Evolutionary conservation across 2,797 vertebrate species (phyloP), one percentile per base, ranked within the genome.

Genomic region (Crocidura indochinensis): DNA sequence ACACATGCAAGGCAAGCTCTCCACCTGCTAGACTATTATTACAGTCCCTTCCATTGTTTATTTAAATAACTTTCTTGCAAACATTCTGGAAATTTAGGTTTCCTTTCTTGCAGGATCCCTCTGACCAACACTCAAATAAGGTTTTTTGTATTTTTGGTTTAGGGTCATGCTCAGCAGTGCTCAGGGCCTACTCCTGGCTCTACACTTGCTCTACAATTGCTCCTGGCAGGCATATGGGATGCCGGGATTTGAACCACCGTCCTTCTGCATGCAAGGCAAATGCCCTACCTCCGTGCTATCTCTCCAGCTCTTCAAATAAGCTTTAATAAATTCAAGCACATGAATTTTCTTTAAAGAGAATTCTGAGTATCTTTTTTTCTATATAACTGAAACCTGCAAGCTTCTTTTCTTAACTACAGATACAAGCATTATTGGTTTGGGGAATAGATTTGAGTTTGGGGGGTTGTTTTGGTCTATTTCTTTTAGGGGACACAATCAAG

Each of bases 121-220:
- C 51, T 10, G 27, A 62, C 80, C 60, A 44, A 84, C 87, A 87
- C 75, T 94, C 86, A 95, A 97, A 95, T 68, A 14, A 22, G 56
- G 17, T 60, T 78, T 51, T 38, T 2, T 38, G 38, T 38, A 2
- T 38, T 38, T 38, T 38, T 38, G 38, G 5, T 38, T 38, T 38
- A 5, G 38, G 38, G 38, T 38, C 38, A n/a, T n/a, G n/a, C n/a
- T n/a, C n/a, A n/a, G n/a, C n/a, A 38, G 38, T 38, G 38, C 38
- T 38, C 38, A 38, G 38, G 38, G 38, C 2, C 38, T 38, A 38
- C 38, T 38, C 38, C 38, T 2, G 38, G 38, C 38, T 38, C 38
- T 38, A 38, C 38, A 5, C 38, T 38, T 38, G 5, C n/a, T n/a
- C n/a, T n/a, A 5, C 2, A 38, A 38, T 38, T 38, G 38, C 38